Evolutionary conservation across 2,797 vertebrate species (phyloP), one percentile per base, ranked within the genome.

Genomic region (Scomberomorus guttatus): DNA sequence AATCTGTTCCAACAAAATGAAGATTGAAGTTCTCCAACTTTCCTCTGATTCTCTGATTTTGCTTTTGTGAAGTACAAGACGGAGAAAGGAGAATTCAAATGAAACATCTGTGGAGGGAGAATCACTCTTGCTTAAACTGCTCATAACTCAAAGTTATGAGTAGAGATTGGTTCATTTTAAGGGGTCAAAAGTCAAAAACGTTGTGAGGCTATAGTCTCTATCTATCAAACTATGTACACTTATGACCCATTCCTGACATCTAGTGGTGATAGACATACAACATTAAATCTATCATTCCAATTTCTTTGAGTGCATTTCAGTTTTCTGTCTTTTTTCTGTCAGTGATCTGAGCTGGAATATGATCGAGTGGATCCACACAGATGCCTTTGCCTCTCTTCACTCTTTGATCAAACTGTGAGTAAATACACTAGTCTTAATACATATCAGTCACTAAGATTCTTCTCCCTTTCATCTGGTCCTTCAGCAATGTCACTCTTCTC

Each of bases 391-490:
- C 24, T 96, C 95, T 2, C 95, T 99, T 72, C 96, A 89, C 75
- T 97, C 98, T 0, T 95, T 99, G 86, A 93, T 96, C 85, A 99
- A 98, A 94, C 92, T 99, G 98, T 99, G 91, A 98, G 97, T 96
- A 81, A 56, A 61, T 59, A 64, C 22, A 71, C n/a, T 54, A 25
- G 17, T 27, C 42, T 7, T 32, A n/a, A 75, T 10, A 56, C 25
- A 60, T 1, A 29, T 27, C 55, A n/a, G 14, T 74, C 46, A 60
- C 18, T 71, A 14, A 22, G 10, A 12, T 52, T 37, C 14, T 4
- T 61, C 37, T 61, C 14, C 44, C 34, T 77, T 73, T 85, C 34
- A 77, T 77, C 25, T 52, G 29, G 11, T 72, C 25, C 22, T 59
- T 83, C 6, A 63, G 64, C 20, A 32, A 29, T 57, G 56, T 82